These are phyloP conservation scores for Margarornis squamiger DNA, from an alignment of 2,797 vertebrate genomes.

Conservation along the genomic window DNA sequence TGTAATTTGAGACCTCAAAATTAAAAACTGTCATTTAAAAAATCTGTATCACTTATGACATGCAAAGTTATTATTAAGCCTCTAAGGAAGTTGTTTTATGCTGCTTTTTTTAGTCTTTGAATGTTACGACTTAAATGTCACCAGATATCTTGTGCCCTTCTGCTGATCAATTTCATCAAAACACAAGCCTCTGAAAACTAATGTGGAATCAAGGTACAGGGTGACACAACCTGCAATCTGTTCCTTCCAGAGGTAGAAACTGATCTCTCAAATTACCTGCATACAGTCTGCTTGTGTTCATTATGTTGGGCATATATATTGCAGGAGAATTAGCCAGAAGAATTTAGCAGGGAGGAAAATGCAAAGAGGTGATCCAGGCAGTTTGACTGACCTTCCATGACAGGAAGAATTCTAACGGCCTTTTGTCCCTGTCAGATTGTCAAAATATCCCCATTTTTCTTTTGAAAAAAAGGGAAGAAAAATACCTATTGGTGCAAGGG, in stretches of 20 bases:
- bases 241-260: background rate
- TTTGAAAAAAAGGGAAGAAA: background rate
- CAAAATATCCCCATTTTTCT: background rate
- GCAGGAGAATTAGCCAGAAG: background rate
- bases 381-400: background rate
- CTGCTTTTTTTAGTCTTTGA: background rate
- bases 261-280: background rate
- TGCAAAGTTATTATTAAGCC: background rate
- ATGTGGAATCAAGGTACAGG: background rate
- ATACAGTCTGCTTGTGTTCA: background rate
- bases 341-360: background rate
- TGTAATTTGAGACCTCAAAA: background rate
- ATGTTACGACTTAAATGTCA: background rate
- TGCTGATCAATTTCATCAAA: background rate
- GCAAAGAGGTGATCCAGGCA: background rate
- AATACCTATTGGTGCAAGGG: background rate
- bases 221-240: background rate
- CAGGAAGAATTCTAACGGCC: background rate
- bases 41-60: background rate
- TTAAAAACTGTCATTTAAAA: background rate
- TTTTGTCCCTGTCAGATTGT: background rate
- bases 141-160: background rate
- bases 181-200: background rate
- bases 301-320: background rate
- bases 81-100: background rate